Base-by-base conservation (phyloP, 2,797 vertebrate genomes). In the Cuniculus paca region DNA sequence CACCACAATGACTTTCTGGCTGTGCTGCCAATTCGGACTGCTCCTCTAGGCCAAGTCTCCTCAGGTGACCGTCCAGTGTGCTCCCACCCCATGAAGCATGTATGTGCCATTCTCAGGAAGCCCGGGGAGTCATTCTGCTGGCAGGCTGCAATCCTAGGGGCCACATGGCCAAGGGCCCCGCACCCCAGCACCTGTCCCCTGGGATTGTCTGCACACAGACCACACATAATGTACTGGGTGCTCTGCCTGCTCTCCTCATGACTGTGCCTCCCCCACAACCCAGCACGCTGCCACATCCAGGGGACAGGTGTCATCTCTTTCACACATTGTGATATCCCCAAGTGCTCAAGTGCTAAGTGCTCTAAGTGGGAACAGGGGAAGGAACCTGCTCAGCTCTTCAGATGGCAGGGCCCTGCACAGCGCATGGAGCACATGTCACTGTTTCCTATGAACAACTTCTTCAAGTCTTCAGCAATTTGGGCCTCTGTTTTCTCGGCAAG, bases 401-500 rank as follows among this genome's bases (percentile, higher is more conserved):
- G 52, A 72, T 63, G 42, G 7, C 31, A 17, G 54, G 39, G 34
- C 34, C 82, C n/a, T 24, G 24, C 61, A 9, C 1, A 8, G 54
- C 7, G 1, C 19, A 42, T 1, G 24, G n/a, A 34, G 34, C 1
- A 45, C 9, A 26, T 28, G 16, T 16, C 54, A 6, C 0, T 36
- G 6, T 90, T 78, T 20, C 45, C 45, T 4, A 17, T 12, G 10
- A 84, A 22, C 58, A 61, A 26, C 5, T 26, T 17, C 61, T 22
- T 39, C 6, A 1, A 10, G 22, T 48, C 42, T 79, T 56, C 48
- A 82, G 60, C 54, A 58, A 19, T 26, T 0, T 36, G 36, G 22
- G 60, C 42, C 58, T 91, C 70, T 45, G 56, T 48, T 85, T 95
- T 42, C 42, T 84, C 16, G 74, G 42, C 42, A 26, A 81, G 20